A percentile compares a stretch with the other conserved stretches of the same genome.
Evolutionary conservation across 2,797 vertebrate genomes (phyloP).

Genomic region (Brachymystax lenok): DNA sequence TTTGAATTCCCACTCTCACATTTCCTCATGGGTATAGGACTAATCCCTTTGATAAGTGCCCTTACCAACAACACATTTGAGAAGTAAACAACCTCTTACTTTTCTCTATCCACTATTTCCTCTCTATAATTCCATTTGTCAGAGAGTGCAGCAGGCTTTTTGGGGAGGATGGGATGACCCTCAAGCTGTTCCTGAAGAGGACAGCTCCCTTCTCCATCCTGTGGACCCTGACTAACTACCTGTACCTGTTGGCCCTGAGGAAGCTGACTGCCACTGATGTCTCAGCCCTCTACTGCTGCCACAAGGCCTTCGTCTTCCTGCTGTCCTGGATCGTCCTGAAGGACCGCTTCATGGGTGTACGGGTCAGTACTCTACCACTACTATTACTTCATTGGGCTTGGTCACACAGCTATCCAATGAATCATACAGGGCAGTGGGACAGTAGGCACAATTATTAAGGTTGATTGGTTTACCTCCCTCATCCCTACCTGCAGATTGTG

Average conservation of each 20-base stretch:
- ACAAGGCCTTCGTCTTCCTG: slow-evolving; percentile 99
- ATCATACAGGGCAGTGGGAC: background rate
- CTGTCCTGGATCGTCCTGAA: slow-evolving; percentile 99
- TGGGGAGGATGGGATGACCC: slow-evolving; percentile 95
- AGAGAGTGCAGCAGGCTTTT: slow-evolving; percentile 98
- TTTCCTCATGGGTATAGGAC: background rate
- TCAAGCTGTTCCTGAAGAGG: slow-evolving; percentile 96
- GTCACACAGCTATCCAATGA: background rate
- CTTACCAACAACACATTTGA: background rate
- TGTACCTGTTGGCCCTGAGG: slow-evolving; percentile 97
- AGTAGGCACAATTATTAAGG: background rate
- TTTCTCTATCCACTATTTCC: background rate
- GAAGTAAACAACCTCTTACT: background rate
- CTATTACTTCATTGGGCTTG: background rate
- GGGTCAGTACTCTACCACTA: slow-evolving; percentile 79
- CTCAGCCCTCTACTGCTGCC: slow-evolving; percentile 97
- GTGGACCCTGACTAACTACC: slow-evolving; percentile 98
- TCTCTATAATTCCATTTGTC: slow-evolving; percentile 24
- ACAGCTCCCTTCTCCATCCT: slow-evolving; percentile 98
- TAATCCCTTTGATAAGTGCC: background rate
- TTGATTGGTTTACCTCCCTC: background rate
- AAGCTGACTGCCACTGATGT: slow-evolving; percentile 98
- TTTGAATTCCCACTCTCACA: background rate
- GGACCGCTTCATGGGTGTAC: slow-evolving; percentile 99
- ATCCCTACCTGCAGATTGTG: slow-evolving; percentile 85